Evolutionary conservation across 1,140 invertebrate genomes (phyloP), one percentile per base, ranked within the genome.

Genomic region (Bombus vancouverensis): DNA sequence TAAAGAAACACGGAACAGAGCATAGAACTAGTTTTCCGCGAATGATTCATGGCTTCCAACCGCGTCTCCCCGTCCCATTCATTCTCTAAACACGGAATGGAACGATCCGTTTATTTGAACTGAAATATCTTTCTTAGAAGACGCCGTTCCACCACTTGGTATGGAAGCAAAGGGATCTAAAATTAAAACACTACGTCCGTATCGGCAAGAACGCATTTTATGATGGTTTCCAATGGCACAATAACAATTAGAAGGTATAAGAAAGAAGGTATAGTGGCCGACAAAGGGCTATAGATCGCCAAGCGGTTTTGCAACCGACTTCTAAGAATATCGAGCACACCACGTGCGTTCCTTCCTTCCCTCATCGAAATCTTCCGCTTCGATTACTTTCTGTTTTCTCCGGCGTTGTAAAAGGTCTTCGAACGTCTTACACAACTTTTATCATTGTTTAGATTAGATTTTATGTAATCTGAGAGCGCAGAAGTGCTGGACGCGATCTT

Each of bases 261-360:
- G 37, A 28, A 42, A 25, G 10, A 15, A 18, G 15, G 28, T 73
- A 47, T 73, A 76, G 34, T 39, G 28, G 34, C 12, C 47, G 37
- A 73, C 53, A 28, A 39, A 81, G n/a, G 66, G 18, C 39, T 81
- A 42, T 44, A 65, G 18, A 75, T 44, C 22, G 71, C 57, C 57
- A 65, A 75, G 10, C 18, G 32, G 13, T 82, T 82, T 82, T 34
- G 81, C 32, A 82, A 82, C 6, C 25, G 39, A 18, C 1, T 15
- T 34, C 81, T 82, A 82, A 75, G 15, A 82, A 82, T 82, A 82
- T 22, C 81, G 2, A 12, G 13, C 18, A 42, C 6, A 12, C 42
- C 53, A 80, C 39, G 37, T 42, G 15, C 32, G 32, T 66, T 66
- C 13, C 6, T 66, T 66, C 28, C 15, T 66, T 66, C 28, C 15